Evolutionary conservation across 2,888 invertebrate genomes (phyloP), one percentile per base, ranked within the genome.

Genomic region (Meteorus cinctellus): DNA sequence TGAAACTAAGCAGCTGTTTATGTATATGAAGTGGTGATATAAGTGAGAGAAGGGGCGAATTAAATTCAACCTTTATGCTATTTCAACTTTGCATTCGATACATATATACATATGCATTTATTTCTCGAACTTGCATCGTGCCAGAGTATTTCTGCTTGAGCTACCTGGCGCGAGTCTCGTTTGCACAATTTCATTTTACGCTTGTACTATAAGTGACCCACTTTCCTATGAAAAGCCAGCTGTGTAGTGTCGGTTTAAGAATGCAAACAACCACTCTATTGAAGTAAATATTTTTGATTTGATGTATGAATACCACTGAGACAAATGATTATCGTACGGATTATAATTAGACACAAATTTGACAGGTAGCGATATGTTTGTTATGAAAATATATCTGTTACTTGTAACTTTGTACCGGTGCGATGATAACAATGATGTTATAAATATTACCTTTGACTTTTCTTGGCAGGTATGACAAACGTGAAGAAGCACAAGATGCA

Each of bases 401-500:
- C 8, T 51, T 29, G 41, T 41, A 12, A 8, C 8, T 41, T 41
- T 12, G 12, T 12, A 41, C 12, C 8, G 41, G 4, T 12, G 41
- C 6, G 41, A 41, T 41, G n/a, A 59, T 63, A 31, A 48, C 69
- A 55, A 67, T 41, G 51, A 48, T 69, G 62, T 70, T 66, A 73
- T 71, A 67, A 62, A 66, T 74, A 78, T 55, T 63, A 51, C 65
- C 66, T 68, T 74, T 65, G 27, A 41, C 29, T 69, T 72, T 69
- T 55, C 55, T 29, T 67, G 68, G 24, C 85, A 96, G 96, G 90
- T 98, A 92, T 88, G 96, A 96, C 84, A 95, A 95, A 86, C 93
- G 96, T 74, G 95, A 96, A 87, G 96, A 97, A 89, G 97, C 98
- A 27, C 96, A 96, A 87, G 95, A 95, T 82, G 97, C 98, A 77